Conservation (phyloP, 1,140 invertebrate species). For the Heliconius congener region DNA sequence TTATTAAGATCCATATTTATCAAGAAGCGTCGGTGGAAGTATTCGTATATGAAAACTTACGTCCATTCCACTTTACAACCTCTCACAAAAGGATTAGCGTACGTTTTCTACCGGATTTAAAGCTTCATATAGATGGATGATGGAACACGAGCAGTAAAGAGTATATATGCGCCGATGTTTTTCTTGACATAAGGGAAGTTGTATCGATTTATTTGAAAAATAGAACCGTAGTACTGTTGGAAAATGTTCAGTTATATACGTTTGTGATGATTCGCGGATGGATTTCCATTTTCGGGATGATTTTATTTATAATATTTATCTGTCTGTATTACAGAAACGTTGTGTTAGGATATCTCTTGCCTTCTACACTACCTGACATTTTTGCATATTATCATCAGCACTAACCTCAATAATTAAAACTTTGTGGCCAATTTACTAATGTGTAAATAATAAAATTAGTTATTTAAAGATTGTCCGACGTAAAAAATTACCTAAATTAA, state of each 20-base stretch:
- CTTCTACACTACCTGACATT: too few species aligned
- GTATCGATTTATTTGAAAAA: background rate
- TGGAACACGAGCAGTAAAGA: constrained; percentile 1
- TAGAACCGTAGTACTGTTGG: background rate
- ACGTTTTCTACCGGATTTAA: constrained; percentile 6
- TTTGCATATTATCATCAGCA: too few species aligned
- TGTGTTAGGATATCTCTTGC: too few species aligned
- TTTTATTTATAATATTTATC: background rate
- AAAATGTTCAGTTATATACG: background rate
- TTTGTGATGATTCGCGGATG: background rate
- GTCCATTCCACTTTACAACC: constrained; percentile 8
- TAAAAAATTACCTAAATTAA: background rate
- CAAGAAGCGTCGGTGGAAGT: background rate
- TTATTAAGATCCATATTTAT: background rate
- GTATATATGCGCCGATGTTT: constrained; percentile 1
- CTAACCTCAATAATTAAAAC: too few species aligned
- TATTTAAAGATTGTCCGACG: too few species aligned
- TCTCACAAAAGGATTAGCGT: constrained; percentile 4
- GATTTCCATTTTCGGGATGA: background rate
- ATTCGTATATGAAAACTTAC: constrained; percentile 1
- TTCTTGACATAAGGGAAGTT: background rate
- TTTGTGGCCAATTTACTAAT: too few species aligned
- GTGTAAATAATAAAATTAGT: too few species aligned
- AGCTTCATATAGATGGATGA: constrained; percentile 15
- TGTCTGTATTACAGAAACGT: too few species aligned